Percentiles rank a stretch among this genome's conserved stretches.
Conservation (phyloP, 2,888 invertebrate genomes). For the Nezara viridula region DNA sequence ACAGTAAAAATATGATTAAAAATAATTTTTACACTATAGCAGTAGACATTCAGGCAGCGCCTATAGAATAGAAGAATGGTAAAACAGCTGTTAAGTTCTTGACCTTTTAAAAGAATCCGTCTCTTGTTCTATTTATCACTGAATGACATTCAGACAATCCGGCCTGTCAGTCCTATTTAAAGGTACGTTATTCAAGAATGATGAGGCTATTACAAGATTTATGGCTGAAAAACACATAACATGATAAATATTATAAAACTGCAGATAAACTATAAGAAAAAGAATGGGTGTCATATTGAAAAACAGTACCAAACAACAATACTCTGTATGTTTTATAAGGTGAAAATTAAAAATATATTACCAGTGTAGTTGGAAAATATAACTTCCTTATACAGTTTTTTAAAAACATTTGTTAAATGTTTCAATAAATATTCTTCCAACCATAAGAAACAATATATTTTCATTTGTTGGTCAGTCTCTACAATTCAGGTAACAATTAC, state of each 20-base stretch:
- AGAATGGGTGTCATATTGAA: background rate
- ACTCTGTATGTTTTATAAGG: background rate
- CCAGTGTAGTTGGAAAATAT: too few relatives aligned
- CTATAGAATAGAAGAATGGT: background rate
- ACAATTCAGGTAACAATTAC: too few relatives aligned
- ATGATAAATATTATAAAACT: background rate
- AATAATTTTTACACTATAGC: background rate
- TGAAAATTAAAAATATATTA: too few relatives aligned
- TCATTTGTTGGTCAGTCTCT: too few relatives aligned
- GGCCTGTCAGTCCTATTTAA: background rate
- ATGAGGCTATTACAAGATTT: background rate
- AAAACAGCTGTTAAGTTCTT: constrained; percentile 38
- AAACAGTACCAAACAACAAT: background rate
- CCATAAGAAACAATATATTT: too few relatives aligned
- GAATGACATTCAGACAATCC: constrained; percentile 48
- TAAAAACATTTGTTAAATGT: too few relatives aligned
- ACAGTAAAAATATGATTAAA: background rate
- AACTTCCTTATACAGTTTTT: too few relatives aligned
- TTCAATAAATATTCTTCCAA: too few relatives aligned
- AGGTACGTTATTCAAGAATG: background rate
- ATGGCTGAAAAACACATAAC: background rate
- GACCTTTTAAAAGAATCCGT: constrained; percentile 56
- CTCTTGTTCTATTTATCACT: constrained; percentile 30
- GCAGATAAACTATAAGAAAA: background rate
- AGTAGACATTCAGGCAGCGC: background rate